A percentile compares a stretch with the other conserved stretches of the same genome.
Evolutionary conservation across 2,797 vertebrate genomes (phyloP).

Genomic region (Schizothorax lantsangensis): DNA sequence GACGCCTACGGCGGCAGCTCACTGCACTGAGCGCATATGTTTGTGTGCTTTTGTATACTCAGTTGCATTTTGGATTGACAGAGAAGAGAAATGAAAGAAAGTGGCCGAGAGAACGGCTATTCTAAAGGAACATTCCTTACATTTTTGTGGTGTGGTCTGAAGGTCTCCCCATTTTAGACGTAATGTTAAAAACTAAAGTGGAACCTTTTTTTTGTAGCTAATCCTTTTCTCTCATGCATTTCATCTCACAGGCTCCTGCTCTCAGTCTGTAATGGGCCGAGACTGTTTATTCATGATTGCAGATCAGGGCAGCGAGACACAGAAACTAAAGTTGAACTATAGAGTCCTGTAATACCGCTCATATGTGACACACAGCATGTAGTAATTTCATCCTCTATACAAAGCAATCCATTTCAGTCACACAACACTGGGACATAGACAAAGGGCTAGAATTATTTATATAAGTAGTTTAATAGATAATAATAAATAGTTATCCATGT

Average conservation of each 20-base stretch:
- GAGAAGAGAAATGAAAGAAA: conserved; percentile 13
- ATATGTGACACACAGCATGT: neutral
- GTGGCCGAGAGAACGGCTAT: conserved; percentile 10
- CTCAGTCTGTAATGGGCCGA: conserved; percentile 45
- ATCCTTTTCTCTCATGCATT: neutral
- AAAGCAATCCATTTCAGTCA: neutral
- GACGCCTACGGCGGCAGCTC: no score
- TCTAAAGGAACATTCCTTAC: conserved; percentile 45
- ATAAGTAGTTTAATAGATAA: neutral
- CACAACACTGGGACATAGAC: neutral
- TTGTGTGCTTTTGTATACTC: neutral
- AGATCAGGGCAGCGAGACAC: neutral
- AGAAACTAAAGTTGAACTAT: conserved; percentile 10
- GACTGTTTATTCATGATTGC: conserved; percentile 38
- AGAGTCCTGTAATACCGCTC: neutral
- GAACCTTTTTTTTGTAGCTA: conserved; percentile 8
- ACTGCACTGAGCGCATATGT: neutral
- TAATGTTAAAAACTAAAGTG: conserved; percentile 45
- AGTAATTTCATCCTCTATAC: conserved; percentile 19
- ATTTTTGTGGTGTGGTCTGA: conserved; percentile 56
- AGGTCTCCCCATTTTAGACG: conserved; percentile 43
- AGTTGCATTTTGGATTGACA: neutral
- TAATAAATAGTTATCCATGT: neutral
- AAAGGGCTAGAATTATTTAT: neutral
- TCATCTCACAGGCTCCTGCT: conserved; percentile 21